Evolutionary conservation across 1,140 invertebrate genomes (phyloP).

Genomic region (Latrodectus geometricus): DNA sequence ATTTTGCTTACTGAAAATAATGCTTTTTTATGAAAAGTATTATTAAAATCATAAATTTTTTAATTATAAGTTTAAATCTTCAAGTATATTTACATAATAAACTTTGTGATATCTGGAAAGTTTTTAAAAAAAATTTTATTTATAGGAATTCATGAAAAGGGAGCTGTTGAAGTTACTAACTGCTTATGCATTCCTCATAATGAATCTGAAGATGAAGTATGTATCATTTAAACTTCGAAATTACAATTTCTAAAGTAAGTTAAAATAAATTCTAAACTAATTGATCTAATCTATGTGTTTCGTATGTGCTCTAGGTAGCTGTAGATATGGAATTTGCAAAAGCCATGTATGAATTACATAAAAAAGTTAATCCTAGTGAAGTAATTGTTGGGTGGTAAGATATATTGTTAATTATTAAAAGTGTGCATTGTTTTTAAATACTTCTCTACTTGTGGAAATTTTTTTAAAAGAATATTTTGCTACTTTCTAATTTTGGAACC

Average conservation of each 20-base stretch:
- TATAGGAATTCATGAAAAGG: constrained; percentile 84
- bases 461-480: no score
- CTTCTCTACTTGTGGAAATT: no score
- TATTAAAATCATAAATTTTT: neutral
- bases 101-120: neutral
- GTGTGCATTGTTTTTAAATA: no score
- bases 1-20: neutral
- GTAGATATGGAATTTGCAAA: constrained; percentile 95
- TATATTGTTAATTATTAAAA: neutral
- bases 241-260: neutral
- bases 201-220: constrained; percentile 85
- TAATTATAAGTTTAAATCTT: neutral
- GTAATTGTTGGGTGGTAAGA: constrained; percentile 92
- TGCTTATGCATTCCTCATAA: constrained; percentile 98
- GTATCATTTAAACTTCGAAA: neutral
- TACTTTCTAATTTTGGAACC: no score
- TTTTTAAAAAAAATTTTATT: neutral
- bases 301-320: constrained; percentile 75
- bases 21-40: neutral
- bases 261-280: neutral
- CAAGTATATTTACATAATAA: neutral
- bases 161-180: constrained; percentile 92
- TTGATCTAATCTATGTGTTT: neutral
- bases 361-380: constrained; percentile 90
- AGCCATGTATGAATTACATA: constrained; percentile 93